Conservation (phyloP, 1,140 invertebrate genomes). For the Drosophila funebris region DNA sequence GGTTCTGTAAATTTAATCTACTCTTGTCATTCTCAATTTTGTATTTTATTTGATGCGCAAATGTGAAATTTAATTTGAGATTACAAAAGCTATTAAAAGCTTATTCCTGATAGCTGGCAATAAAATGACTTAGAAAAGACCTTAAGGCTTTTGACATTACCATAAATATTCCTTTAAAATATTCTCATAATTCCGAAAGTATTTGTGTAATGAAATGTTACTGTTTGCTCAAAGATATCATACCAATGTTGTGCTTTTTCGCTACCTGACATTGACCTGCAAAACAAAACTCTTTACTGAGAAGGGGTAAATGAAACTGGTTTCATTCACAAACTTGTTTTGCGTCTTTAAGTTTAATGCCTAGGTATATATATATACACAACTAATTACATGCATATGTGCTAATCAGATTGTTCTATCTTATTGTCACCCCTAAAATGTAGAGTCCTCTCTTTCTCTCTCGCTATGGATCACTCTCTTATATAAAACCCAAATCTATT, state of each 20-base stretch:
- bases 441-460: not conserved
- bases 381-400: too few species aligned
- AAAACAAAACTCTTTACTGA: not conserved
- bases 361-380: too few species aligned
- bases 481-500: not conserved
- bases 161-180: not conserved
- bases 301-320: not conserved
- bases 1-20: too few species aligned
- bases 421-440: constrained; percentile 1
- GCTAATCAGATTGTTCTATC: too few species aligned
- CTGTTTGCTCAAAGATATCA: too few species aligned
- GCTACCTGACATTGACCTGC: not conserved
- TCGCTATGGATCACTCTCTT: constrained; percentile 15
- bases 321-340: constrained; percentile 30
- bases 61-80: too few species aligned
- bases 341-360: not conserved
- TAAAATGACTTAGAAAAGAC: not conserved
- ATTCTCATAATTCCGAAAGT: not conserved
- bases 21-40: too few species aligned
- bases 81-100: too few species aligned
- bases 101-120: too few species aligned
- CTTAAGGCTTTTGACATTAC: too few species aligned
- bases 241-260: not conserved
- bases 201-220: too few species aligned
- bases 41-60: too few species aligned